Conservation (phyloP, 1,140 invertebrate species). For the Drosophila novamexicana region DNA sequence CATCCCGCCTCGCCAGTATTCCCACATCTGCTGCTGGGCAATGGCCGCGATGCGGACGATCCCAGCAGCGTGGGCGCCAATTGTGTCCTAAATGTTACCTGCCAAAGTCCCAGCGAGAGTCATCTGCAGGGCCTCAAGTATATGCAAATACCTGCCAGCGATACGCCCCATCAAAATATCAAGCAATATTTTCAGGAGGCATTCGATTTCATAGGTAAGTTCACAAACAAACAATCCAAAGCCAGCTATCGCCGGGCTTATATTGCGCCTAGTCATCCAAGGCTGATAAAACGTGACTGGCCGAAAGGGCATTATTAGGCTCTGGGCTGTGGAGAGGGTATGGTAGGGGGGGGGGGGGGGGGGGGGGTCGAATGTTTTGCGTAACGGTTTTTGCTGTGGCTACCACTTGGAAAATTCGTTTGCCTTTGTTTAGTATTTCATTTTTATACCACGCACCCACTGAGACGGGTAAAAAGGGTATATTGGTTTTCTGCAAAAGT, state of each 20-base stretch:
- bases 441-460: conserved; percentile 5
- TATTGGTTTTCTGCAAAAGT: too few relatives aligned
- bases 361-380: conserved; percentile 34
- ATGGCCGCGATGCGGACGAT: conserved; percentile 93
- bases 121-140: conserved; percentile 90
- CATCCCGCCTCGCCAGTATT: conserved; percentile 92
- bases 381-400: conserved; percentile 60
- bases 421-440: conserved; percentile 25
- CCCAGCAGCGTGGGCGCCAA: conserved; percentile 89
- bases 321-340: conserved; percentile 10
- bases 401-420: conserved; percentile 67
- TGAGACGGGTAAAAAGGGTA: too few relatives aligned
- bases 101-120: conserved; percentile 90
- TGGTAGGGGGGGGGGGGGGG: background rate
- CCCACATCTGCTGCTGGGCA: conserved; percentile 95
- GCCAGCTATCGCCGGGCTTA: background rate
- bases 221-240: conserved; percentile 9
- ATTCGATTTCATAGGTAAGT: conserved; percentile 95
- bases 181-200: conserved; percentile 97
- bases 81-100: conserved; percentile 93
- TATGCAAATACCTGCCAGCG: conserved; percentile 92
- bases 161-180: conserved; percentile 95
- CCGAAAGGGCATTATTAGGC: conserved; percentile 43
- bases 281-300: conserved; percentile 66
- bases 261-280: conserved; percentile 59